Conservation (phyloP, 2,888 invertebrate species). For the Watsonalla cultraria region DNA sequence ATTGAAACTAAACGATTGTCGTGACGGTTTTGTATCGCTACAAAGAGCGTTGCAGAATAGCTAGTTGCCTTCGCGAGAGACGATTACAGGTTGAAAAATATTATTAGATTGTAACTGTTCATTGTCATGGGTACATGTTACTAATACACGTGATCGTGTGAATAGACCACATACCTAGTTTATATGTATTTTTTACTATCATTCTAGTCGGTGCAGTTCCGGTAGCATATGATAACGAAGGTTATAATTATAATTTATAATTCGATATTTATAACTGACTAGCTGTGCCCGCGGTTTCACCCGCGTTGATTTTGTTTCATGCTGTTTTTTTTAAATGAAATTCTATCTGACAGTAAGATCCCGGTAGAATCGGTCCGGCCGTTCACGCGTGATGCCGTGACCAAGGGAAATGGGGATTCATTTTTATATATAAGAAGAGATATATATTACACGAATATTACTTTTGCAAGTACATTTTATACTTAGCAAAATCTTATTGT, state of each 20-base stretch:
- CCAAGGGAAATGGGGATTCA: no score
- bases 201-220: neutral
- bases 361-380: no score
- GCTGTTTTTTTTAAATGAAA: no score
- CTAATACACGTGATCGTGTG: conserved; percentile 29
- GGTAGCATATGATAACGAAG: neutral
- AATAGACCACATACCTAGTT: conserved; percentile 12
- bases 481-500: no score
- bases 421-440: no score
- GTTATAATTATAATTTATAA: neutral
- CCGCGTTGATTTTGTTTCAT: no score
- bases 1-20: conserved; percentile 59
- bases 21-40: conserved; percentile 42
- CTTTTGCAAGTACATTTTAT: no score
- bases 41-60: conserved; percentile 55
- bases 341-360: no score
- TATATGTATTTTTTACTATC: neutral
- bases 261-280: neutral
- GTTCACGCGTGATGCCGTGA: no score
- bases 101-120: conserved; percentile 56
- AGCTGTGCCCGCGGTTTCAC: neutral
- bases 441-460: no score
- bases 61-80: conserved; percentile 49
- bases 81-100: conserved; percentile 58
- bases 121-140: conserved; percentile 37